phyloP scores from a whole-genome alignment of 2,113 vertebrate species.

The Erinaceus europaeus region DNA sequence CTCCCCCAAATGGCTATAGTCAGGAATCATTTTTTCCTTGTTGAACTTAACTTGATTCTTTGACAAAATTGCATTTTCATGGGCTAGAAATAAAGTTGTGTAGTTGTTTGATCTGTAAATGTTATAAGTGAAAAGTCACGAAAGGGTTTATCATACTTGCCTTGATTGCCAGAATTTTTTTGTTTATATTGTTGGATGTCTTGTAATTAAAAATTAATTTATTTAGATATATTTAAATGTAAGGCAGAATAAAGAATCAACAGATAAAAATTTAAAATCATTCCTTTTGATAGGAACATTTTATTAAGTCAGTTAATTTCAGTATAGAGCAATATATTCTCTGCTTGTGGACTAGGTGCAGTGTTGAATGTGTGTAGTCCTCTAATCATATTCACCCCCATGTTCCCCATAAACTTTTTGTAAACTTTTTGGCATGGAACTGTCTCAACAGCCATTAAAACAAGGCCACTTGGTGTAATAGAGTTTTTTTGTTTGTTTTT shows the following conservation, averaged over 20 bases:
- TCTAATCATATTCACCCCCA: neutral
- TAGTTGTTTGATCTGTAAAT: neutral
- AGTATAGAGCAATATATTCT: conserved; percentile 5
- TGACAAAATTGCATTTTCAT: neutral
- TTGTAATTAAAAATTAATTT: conserved; percentile 8
- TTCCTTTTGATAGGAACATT: neutral
- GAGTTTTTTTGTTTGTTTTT: neutral
- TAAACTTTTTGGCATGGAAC: too few species aligned
- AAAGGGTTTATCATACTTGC: neutral
- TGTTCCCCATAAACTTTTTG: too few species aligned
- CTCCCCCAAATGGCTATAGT: neutral
- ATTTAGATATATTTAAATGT: neutral
- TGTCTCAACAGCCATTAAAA: neutral
- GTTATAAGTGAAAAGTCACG: neutral
- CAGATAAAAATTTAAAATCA: neutral
- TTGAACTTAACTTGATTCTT: conserved; percentile 8
- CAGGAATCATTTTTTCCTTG: conserved; percentile 4
- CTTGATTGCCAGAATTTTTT: neutral
- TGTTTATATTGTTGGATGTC: neutral
- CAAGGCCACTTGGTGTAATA: neutral
- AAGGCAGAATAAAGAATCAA: neutral
- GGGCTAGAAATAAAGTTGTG: neutral
- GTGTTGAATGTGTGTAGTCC: neutral
- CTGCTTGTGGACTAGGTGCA: neutral
- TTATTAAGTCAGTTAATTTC: conserved; percentile 11